Evolutionary conservation across 2,113 vertebrate species (phyloP).

Genomic region (Aspidoscelis tigris): DNA sequence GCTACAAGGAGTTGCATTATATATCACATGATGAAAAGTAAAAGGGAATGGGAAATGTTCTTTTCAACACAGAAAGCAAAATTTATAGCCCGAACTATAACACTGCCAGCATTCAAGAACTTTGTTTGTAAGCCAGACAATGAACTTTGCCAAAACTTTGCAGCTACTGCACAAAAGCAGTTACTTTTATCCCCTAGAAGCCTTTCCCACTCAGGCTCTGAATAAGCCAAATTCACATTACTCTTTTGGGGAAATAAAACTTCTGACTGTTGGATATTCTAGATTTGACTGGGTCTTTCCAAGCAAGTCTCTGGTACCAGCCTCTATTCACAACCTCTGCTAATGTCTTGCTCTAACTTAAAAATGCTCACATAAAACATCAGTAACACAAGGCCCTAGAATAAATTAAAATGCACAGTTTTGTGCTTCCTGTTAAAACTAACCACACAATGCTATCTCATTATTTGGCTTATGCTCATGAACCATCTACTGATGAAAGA

Average conservation of each 20-base stretch:
- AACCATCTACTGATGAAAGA: neutral
- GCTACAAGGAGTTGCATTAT: neutral
- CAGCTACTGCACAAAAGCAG: slow-evolving; percentile 44
- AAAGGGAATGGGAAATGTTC: neutral
- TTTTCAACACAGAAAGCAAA: slow-evolving; percentile 20
- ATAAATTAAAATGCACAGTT: slow-evolving; percentile 34
- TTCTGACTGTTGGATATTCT: neutral
- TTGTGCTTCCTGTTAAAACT: neutral
- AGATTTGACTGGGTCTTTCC: slow-evolving; percentile 28
- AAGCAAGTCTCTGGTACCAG: slow-evolving; percentile 26
- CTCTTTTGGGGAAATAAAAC: slow-evolving; percentile 27
- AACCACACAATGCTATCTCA: slow-evolving; percentile 2
- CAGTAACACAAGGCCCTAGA: neutral
- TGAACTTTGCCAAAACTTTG: slow-evolving; percentile 54
- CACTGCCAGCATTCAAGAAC: slow-evolving; percentile 37
- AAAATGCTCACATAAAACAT: neutral
- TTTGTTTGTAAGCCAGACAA: slow-evolving; percentile 57
- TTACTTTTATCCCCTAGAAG: slow-evolving; percentile 52
- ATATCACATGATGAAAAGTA: neutral
- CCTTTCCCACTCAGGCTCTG: slow-evolving; percentile 32
- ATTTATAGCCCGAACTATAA: slow-evolving; percentile 31
- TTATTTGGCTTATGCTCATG: neutral
- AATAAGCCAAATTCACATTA: neutral
- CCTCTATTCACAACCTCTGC: slow-evolving; percentile 14
- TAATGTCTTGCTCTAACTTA: neutral